phyloP scores from a whole-genome alignment of 1,140 invertebrate species.

The Ylistrum balloti region DNA sequence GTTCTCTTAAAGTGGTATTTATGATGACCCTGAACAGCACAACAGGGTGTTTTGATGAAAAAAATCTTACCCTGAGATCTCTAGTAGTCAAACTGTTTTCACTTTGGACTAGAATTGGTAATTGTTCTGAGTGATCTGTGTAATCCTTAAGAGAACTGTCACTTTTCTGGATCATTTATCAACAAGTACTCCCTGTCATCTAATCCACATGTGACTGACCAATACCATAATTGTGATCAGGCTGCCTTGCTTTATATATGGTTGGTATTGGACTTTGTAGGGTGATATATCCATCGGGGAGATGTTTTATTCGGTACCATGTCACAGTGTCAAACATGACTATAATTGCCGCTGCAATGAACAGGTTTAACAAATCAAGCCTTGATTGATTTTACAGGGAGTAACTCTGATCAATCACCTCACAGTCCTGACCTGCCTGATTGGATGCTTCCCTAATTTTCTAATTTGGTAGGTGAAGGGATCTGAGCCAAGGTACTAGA shows the following conservation, averaged over 20 bases:
- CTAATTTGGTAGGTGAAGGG: slow-evolving; percentile 1
- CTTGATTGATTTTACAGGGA: background rate
- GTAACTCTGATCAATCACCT: background rate
- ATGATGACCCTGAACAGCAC: background rate
- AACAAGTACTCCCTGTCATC: slow-evolving; percentile 19
- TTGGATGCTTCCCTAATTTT: slow-evolving; percentile 6
- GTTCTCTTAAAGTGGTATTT: background rate
- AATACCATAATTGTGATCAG: slow-evolving; percentile 8
- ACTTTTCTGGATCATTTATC: slow-evolving; percentile 5
- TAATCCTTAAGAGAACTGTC: background rate
- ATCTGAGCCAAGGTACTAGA: background rate
- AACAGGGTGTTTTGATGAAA: slow-evolving; percentile 14
- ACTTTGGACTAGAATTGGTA: background rate
- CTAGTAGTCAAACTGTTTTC: background rate
- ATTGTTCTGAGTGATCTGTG: background rate
- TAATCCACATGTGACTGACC: slow-evolving; percentile 6
- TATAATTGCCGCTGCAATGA: background rate
- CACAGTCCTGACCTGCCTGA: background rate
- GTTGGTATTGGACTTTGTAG: background rate
- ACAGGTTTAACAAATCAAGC: slow-evolving; percentile 26
- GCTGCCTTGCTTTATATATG: background rate
- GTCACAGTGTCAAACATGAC: background rate
- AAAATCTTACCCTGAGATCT: background rate
- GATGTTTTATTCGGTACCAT: background rate
- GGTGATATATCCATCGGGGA: background rate